These are phyloP conservation scores for Melipona beecheii DNA, from an alignment of 2,888 invertebrate species.

Conservation along the genomic window DNA sequence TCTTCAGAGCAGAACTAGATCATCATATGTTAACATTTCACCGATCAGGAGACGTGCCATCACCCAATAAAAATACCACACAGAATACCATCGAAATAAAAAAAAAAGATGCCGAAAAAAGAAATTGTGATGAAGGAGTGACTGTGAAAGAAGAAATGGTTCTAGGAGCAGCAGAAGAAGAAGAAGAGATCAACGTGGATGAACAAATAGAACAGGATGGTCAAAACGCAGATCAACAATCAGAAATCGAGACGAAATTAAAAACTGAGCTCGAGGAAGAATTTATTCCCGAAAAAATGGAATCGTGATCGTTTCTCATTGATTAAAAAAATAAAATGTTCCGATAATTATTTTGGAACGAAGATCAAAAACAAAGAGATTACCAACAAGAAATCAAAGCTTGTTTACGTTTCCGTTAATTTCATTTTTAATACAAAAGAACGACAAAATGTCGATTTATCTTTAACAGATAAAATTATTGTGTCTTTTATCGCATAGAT, in stretches of 20 bases:
- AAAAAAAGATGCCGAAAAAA: constrained; percentile 24
- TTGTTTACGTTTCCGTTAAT: neutral
- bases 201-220: constrained; percentile 63
- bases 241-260: constrained; percentile 44
- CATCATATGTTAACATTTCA: constrained; percentile 87
- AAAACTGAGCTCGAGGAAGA: constrained; percentile 49
- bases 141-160: constrained; percentile 76
- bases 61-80: constrained; percentile 25
- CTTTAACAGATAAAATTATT: neutral
- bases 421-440: neutral
- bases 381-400: neutral
- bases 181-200: constrained; percentile 72
- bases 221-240: constrained; percentile 25
- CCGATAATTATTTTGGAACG: neutral
- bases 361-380: neutral
- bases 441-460: neutral
- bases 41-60: constrained; percentile 48
- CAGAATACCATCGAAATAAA: constrained; percentile 44
- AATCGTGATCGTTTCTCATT: constrained; percentile 53
- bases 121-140: constrained; percentile 49
- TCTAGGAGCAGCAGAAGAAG: constrained; percentile 59
- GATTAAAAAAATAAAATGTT: neutral
- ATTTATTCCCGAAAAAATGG: constrained; percentile 13
- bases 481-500: neutral
- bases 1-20: constrained; percentile 95